A percentile compares a stretch with the other conserved stretches of the same genome.
phyloP scores from a whole-genome alignment of 2,113 vertebrate species.

The Catagonus wagneri region DNA sequence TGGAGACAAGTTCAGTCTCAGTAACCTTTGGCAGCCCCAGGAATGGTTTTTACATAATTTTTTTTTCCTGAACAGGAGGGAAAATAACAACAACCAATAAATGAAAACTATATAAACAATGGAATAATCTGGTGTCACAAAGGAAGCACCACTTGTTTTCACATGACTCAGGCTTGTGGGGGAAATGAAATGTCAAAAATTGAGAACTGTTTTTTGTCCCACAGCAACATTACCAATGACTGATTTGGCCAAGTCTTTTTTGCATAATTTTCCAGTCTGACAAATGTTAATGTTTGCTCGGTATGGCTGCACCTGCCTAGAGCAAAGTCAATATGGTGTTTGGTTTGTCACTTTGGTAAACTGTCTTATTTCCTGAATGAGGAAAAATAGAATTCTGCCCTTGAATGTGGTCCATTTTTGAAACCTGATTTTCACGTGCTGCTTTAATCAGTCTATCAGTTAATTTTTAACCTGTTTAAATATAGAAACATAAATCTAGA shows the following conservation, averaged over 20 bases:
- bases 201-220: neutral
- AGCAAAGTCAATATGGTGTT: slow-evolving; percentile 46
- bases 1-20: slow-evolving; percentile 64
- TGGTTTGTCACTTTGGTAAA: slow-evolving; percentile 59
- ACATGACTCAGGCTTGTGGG: neutral
- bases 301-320: slow-evolving; percentile 9
- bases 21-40: slow-evolving; percentile 56
- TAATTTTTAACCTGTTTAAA: slow-evolving; percentile 15
- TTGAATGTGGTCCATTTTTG: neutral
- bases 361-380: neutral
- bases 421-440: neutral
- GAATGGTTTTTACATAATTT: slow-evolving; percentile 60
- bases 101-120: slow-evolving; percentile 37
- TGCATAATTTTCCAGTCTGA: slow-evolving; percentile 50
- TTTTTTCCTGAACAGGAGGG: neutral
- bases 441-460: slow-evolving; percentile 14
- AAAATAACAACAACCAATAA: neutral
- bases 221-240: neutral
- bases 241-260: slow-evolving; percentile 41
- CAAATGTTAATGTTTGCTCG: slow-evolving; percentile 53
- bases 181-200: slow-evolving; percentile 2
- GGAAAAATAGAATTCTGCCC: neutral
- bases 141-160: neutral
- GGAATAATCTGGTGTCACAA: neutral
- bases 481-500: neutral